Evolutionary conservation across 2,113 vertebrate species (phyloP), one percentile per base, ranked within the genome.

Genomic region (Serilophus lunatus): DNA sequence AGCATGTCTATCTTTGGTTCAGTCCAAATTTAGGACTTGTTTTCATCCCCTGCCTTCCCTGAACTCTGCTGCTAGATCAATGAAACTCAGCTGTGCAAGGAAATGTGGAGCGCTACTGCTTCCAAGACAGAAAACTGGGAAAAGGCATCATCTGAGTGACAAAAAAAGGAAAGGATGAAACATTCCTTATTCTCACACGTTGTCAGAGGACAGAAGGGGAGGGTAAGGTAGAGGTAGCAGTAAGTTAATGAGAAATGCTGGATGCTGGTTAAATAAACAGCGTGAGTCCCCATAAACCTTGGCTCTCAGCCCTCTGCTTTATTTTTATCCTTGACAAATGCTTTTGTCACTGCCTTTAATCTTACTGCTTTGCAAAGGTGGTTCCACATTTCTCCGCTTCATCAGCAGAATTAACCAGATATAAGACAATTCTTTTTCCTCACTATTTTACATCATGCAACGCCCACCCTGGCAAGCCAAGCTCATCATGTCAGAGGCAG

Each of bases 21-120:
- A 77, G 54, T 76, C 90, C 79, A 74, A 93, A 87, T 96, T 92
- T 94, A 93, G 92, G 93, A 64, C 59, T 92, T 78, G 71, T 88
- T 96, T 88, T 74, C 86, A 81, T 59, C 26, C 68, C 38, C 54
- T 93, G 59, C 64, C 35, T 94, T 74, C 33, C 76, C 72, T 15
- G 33, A 92, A 90, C 59, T 93, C 82, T 50, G 54, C 66, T 82
- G 78, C 45, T 88, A 80, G 71, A 91, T 88, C 82, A 94, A 51
- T 72, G 82, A 83, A 88, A 70, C 33, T 18, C 79, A 77, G 94
- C 54, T 83, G 63, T 81, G 54, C 82, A 69, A 64, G 9, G 57
- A 64, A 82, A 76, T 31, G 74, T 66, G 57, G 54, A 96, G 86
- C 1, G 5, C 59, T 76, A 10, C 40, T 16, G 59, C 78, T 93